These are phyloP conservation scores for Mamestra brassicae DNA, from an alignment of 2,888 invertebrate species.

Conservation along the genomic window DNA sequence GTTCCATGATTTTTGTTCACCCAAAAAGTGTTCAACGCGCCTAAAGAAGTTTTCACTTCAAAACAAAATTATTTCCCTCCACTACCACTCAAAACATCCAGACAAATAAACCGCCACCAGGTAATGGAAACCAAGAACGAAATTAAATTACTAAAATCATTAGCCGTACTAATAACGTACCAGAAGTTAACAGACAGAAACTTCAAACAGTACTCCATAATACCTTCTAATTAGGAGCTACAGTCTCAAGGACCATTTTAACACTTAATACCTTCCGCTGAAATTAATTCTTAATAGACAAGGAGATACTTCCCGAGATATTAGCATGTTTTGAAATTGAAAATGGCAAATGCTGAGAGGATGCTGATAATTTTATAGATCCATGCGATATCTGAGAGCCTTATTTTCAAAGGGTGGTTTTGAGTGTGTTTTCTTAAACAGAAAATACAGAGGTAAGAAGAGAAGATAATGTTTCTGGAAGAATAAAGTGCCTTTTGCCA, in stretches of 20 bases:
- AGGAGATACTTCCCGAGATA: slow-evolving; percentile 6
- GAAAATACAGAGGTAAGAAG: too few species aligned
- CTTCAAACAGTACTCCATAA: slow-evolving; percentile 7
- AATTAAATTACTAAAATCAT: slow-evolving; percentile 1
- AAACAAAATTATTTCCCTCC: too few species aligned
- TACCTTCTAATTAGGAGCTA: slow-evolving; percentile 23
- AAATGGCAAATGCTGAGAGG: not conserved
- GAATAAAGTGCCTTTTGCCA: not conserved
- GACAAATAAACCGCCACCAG: too few species aligned
- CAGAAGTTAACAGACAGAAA: not conserved
- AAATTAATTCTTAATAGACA: slow-evolving; percentile 42
- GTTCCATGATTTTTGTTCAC: too few species aligned
- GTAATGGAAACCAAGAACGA: too few species aligned
- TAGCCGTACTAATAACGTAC: not conserved
- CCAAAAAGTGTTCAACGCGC: too few species aligned
- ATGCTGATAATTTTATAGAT: not conserved
- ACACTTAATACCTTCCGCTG: slow-evolving; percentile 22
- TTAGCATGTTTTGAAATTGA: slow-evolving; percentile 20
- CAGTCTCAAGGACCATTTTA: slow-evolving; percentile 12
- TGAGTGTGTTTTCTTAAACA: not conserved
- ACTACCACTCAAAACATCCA: too few species aligned
- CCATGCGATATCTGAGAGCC: not conserved
- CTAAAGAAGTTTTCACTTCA: too few species aligned
- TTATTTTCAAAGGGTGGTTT: not conserved
- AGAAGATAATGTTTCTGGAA: too few species aligned